Evolutionary conservation across 2,797 vertebrate species (phyloP).

Genomic region (Sciurus carolinensis): DNA sequence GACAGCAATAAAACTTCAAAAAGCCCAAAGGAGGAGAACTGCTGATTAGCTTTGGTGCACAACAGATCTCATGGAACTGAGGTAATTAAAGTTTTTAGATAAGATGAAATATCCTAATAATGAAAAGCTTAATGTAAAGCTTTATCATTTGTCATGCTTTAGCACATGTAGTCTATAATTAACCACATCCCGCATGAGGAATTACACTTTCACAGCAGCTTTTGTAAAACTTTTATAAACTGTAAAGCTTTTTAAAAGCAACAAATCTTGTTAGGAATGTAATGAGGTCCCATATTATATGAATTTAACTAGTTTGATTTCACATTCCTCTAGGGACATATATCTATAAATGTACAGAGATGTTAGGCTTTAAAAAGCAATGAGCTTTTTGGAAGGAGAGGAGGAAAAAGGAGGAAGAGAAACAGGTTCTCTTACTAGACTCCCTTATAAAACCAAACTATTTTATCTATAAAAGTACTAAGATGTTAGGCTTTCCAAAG

Average conservation of each 20-base stretch:
- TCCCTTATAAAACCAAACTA: background rate
- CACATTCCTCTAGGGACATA: conserved; percentile 9
- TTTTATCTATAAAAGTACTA: conserved; percentile 39
- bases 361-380: conserved; percentile 40
- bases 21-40: conserved; percentile 81
- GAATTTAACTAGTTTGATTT: conserved; percentile 68
- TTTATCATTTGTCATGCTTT: conserved; percentile 78
- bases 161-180: conserved; percentile 76
- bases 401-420: background rate
- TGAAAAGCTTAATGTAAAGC: conserved; percentile 84
- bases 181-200: conserved; percentile 82
- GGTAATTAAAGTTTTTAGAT: conserved; percentile 85
- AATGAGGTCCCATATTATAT: conserved; percentile 36
- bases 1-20: conserved; percentile 79
- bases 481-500: conserved; percentile 38
- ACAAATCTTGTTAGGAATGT: conserved; percentile 70
- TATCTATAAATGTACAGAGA: conserved; percentile 22
- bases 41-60: conserved; percentile 79
- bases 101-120: conserved; percentile 83
- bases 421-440: background rate
- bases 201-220: conserved; percentile 75
- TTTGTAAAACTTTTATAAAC: conserved; percentile 72
- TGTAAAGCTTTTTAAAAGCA: conserved; percentile 73
- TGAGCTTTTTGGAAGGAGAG: background rate
- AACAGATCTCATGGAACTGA: conserved; percentile 81